phyloP scores from a whole-genome alignment of 2,797 vertebrate species.

The Antrozous pallidus region DNA sequence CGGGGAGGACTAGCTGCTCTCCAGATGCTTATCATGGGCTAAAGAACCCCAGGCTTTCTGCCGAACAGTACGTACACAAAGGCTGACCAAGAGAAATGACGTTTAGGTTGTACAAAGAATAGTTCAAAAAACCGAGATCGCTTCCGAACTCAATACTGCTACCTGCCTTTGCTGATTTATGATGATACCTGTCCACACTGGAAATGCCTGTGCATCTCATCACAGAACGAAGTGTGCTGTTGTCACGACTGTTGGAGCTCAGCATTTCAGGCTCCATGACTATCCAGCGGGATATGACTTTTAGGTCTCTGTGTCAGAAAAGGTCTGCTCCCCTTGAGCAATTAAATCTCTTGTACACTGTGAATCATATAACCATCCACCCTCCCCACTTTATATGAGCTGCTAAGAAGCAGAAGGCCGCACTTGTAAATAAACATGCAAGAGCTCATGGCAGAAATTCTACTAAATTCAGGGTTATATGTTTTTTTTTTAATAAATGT shows the following conservation, averaged over 20 bases:
- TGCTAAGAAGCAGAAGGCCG: neutral
- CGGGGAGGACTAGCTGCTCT: neutral
- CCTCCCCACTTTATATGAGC: neutral
- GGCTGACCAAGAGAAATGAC: neutral
- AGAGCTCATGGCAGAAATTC: neutral
- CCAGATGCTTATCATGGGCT: neutral
- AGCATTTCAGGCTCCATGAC: neutral
- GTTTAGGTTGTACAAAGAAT: neutral
- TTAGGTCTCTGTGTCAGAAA: neutral
- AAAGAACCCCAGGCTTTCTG: neutral
- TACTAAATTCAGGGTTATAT: neutral
- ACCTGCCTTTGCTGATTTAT: neutral
- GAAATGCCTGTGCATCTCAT: neutral
- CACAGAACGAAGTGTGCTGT: neutral
- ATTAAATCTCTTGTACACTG: neutral
- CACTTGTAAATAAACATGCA: neutral
- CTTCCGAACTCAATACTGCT: neutral
- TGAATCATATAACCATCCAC: neutral
- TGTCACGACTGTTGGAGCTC: neutral
- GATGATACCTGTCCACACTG: neutral
- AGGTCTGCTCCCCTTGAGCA: neutral
- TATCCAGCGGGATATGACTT: neutral
- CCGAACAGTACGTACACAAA: neutral
- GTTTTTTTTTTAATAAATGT: neutral
- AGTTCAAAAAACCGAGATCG: neutral